Conservation (phyloP, 2,888 invertebrate genomes). For the Ptychoptera contaminata region DNA sequence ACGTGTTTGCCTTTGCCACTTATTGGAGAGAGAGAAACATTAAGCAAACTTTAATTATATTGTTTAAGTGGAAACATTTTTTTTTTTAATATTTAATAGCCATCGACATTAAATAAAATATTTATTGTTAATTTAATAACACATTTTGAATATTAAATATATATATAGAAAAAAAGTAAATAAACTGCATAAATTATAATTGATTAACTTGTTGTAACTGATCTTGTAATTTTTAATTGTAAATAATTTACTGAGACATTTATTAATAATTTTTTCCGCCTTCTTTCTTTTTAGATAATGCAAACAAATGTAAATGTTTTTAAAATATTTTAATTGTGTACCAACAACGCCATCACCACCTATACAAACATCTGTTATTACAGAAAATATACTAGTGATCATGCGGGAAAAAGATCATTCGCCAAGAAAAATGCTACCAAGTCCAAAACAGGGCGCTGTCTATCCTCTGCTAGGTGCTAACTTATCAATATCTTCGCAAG, state of each 20-base stretch:
- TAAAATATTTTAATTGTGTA: slow-evolving; percentile 3
- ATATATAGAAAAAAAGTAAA: no score
- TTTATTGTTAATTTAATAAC: no score
- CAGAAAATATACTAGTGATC: slow-evolving; percentile 27
- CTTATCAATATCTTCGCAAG: slow-evolving; percentile 37
- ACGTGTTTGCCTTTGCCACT: no score
- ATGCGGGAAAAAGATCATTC: slow-evolving; percentile 87
- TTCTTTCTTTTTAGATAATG: not conserved
- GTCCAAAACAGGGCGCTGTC: slow-evolving; percentile 59
- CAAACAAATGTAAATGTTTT: slow-evolving; percentile 4
- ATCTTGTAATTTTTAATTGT: not conserved
- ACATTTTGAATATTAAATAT: no score
- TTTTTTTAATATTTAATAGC: no score
- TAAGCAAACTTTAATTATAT: no score
- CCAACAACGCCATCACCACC: not conserved
- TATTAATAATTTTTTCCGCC: not conserved
- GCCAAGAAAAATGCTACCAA: slow-evolving; percentile 71
- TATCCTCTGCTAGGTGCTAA: slow-evolving; percentile 44
- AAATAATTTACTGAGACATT: not conserved
- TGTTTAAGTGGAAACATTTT: no score
- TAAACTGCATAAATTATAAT: no score
- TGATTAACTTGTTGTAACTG: no score
- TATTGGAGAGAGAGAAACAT: no score
- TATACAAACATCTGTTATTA: no score
- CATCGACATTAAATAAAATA: no score